Evolutionary conservation across 2,113 vertebrate genomes (phyloP), one percentile per base, ranked within the genome.

Genomic region (Cranoglanis bouderius): DNA sequence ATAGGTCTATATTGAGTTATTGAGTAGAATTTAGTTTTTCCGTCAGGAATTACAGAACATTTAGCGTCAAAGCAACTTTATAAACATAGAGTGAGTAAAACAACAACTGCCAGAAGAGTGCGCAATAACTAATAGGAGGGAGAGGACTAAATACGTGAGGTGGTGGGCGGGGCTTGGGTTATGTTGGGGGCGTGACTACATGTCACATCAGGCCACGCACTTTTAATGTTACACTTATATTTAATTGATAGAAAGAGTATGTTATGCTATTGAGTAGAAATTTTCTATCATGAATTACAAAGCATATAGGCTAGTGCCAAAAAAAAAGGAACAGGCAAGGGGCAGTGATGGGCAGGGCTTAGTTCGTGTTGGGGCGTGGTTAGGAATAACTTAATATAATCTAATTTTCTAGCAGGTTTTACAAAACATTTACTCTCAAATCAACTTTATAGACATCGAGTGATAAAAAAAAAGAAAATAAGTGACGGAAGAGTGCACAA

Each of bases 81-180:
- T 19, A 38, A 18, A 32, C 12, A n/a, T 13, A n/a, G 26, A 29
- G 5, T 63, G 59, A 63, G 57, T 59, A 26, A 61, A 26, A 2
- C 59, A 26, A 29, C 21, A 70, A 40, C 32, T 74, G 14, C 24
- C 6, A 24, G 4, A 75, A 75, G 7, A 49, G 87, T 67, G 78
- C 46, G 70, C 89, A 85, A 74, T 70, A 9, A 55, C 87, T 51
- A 74, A 84, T 75, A 75, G 18, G 61, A 77, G 12, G 93, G 94
- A 90, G 92, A 92, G 0, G 82, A 16, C 12, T 67, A 32, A 67
- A 32, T 92, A 89, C 92, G 92, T 40, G 90, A 91, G 91, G 85
- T 43, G 70, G 84, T 88, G 91, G 93, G 95, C 91, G 92, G 92
- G 0, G 85, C 49, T 53, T 89, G 24, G 21, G 21, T 13, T 77